Evolutionary conservation across 2,113 vertebrate species (phyloP).

Genomic region (Sitta europaea): DNA sequence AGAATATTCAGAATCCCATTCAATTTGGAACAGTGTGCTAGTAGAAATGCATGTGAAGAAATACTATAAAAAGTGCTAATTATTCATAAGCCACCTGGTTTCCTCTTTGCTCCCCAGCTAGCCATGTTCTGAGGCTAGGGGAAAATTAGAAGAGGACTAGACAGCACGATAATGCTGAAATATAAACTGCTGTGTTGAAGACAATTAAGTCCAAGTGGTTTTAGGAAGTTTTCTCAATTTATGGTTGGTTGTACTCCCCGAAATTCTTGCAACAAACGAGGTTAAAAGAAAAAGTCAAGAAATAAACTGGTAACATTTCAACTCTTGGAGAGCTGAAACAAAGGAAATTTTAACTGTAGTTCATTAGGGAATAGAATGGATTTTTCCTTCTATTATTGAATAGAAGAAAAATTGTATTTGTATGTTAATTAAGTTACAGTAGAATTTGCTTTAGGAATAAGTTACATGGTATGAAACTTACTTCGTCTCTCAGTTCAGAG

Average conservation of each 20-base stretch:
- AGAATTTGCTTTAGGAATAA: slow-evolving; percentile 24
- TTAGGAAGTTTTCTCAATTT: neutral
- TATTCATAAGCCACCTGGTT: slow-evolving; percentile 30
- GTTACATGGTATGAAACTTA: neutral
- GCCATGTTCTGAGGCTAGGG: neutral
- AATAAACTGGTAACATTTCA: neutral
- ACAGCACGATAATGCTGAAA: neutral
- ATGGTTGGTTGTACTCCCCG: neutral
- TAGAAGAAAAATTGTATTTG: slow-evolving; percentile 13
- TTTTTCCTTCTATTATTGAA: neutral
- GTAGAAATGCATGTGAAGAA: neutral
- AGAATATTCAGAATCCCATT: neutral
- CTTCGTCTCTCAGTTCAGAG: neutral
- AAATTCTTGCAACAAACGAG: neutral
- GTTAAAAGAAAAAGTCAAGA: neutral
- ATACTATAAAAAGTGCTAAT: neutral
- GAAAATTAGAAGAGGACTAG: neutral
- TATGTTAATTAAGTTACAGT: slow-evolving; percentile 31
- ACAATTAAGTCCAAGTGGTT: neutral
- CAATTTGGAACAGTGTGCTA: neutral
- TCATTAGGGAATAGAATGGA: neutral
- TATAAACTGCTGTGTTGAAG: neutral
- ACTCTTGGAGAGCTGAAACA: neutral
- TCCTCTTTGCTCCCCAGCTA: neutral
- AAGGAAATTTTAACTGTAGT: neutral